A percentile compares a stretch with the other conserved stretches of the same genome.
Conservation (phyloP, 2,888 invertebrate genomes). For the Mythimna impura region DNA sequence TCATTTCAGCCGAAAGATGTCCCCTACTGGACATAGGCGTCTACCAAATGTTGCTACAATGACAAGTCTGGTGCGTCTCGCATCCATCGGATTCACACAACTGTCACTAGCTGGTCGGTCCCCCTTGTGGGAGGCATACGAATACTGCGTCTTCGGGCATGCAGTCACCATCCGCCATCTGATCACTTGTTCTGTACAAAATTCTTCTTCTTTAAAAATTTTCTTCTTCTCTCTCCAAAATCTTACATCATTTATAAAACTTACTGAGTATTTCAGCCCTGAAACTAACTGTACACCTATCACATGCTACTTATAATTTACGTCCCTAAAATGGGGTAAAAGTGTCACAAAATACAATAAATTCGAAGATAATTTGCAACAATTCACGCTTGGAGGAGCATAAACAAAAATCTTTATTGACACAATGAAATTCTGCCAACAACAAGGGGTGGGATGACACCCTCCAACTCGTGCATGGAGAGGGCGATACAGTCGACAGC, state of each 20-base stretch:
- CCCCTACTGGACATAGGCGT: too few relatives aligned
- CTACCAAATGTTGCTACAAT: too few relatives aligned
- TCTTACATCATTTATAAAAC: background rate
- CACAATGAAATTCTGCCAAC: slow-evolving; percentile 47
- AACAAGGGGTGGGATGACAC: slow-evolving; percentile 44
- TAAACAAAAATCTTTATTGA: slow-evolving; percentile 61
- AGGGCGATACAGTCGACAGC: slow-evolving; percentile 16
- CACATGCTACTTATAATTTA: slow-evolving; percentile 10
- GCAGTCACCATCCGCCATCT: too few relatives aligned
- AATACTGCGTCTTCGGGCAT: too few relatives aligned
- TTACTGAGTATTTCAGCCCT: background rate
- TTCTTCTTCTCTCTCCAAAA: too few relatives aligned
- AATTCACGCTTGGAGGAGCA: slow-evolving; percentile 36
- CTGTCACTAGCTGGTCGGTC: too few relatives aligned
- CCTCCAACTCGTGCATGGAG: slow-evolving; percentile 23
- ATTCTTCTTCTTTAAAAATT: too few relatives aligned
- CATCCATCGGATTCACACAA: too few relatives aligned
- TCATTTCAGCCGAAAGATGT: too few relatives aligned
- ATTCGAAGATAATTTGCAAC: slow-evolving; percentile 53
- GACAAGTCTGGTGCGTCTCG: too few relatives aligned
- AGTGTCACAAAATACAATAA: slow-evolving; percentile 49
- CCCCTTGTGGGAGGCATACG: too few relatives aligned
- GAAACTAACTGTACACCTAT: background rate
- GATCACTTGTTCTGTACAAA: too few relatives aligned
- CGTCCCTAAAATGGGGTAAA: slow-evolving; percentile 3